phyloP scores from a whole-genome alignment of 2,797 vertebrate genomes.

The Danio choprae region DNA sequence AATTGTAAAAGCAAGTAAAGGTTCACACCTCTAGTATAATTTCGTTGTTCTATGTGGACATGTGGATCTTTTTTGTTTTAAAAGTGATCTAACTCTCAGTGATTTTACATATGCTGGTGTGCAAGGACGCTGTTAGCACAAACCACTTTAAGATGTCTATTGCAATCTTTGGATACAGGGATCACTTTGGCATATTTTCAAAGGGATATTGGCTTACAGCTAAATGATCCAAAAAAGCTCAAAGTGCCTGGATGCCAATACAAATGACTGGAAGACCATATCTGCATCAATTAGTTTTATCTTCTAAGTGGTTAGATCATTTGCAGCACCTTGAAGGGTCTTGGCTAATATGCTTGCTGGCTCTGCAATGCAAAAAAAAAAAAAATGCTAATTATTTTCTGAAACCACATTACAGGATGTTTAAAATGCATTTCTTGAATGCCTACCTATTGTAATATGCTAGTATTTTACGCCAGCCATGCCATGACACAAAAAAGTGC shows the following conservation, averaged over 20 bases:
- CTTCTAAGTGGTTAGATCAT: slow-evolving; percentile 75
- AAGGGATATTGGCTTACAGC: slow-evolving; percentile 12
- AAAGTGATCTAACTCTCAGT: too few relatives aligned
- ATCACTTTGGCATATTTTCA: slow-evolving; percentile 17
- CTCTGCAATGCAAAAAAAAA: slow-evolving; percentile 60
- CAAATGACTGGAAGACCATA: slow-evolving; percentile 41
- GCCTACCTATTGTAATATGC: slow-evolving; percentile 58
- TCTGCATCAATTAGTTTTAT: slow-evolving; percentile 75
- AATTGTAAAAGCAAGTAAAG: too few relatives aligned
- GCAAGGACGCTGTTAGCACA: not conserved
- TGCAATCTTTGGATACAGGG: slow-evolving; percentile 13
- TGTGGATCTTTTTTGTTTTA: too few relatives aligned
- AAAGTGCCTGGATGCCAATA: slow-evolving; percentile 30
- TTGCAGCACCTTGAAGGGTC: slow-evolving; percentile 72
- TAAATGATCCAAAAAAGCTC: slow-evolving; percentile 17
- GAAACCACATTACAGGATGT: slow-evolving; percentile 55
- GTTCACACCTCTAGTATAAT: too few relatives aligned
- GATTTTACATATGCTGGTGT: not conserved
- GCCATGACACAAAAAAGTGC: slow-evolving; percentile 67
- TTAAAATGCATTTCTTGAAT: slow-evolving; percentile 65
- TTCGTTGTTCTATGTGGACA: too few relatives aligned
- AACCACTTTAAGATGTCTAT: slow-evolving; percentile 13
- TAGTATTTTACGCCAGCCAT: slow-evolving; percentile 72
- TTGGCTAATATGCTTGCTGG: slow-evolving; percentile 70
- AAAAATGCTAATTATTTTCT: slow-evolving; percentile 30